Base-by-base conservation (phyloP, 2,888 invertebrate genomes). In the Aspidiotus rigidus region DNA sequence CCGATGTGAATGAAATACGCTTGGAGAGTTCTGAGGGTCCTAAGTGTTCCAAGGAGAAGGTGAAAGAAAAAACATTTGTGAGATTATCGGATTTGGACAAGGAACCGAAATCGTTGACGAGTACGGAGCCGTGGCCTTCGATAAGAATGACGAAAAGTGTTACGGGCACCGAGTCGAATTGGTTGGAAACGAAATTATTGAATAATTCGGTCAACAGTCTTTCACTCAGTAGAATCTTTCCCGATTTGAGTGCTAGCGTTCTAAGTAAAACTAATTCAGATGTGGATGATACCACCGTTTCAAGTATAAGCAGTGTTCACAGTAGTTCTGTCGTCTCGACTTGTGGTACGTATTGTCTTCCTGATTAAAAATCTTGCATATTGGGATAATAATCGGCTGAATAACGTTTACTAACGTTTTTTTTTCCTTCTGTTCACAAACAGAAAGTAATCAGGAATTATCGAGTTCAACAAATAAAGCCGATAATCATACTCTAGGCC, bases 21-120 rank as follows among this genome's bases (percentile, higher is more conserved):
- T 49, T n/a, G 11, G 40, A 11, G 15, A 42, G n/a, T 7, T 60
- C 67, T 11, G 40, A 67, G 39, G 40, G 53, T 40, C 42, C 41
- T 2, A 28, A 42, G 11, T 11, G 59, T 17, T 53, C 15, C 40
- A 42, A 59, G n/a, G 67, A 67, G 39, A 59, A 60, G 15, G 63
- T 8, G 9, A 60, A 60, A 64, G 64, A 62, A 55, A 61, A 73
- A 39, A 79, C 80, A 69, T 88, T 88, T 76, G 90, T 91, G 0
- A 86, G 86, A 75, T 79, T 91, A 8, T 90, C 90, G 1, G 90
- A 91, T 76, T 81, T 91, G 77, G 89, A 90, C 76, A 56, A 66
- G 15, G 64, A 67, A 57, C 64, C 71, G 53, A 40, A 71, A 67
- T 8, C 70, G 64, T 54, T 64, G 85, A 86, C 87, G 85, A 6